Percentiles rank a stretch among this genome's conserved stretches.
Conservation (phyloP, 2,888 invertebrate genomes). For the Cryptus armator region DNA sequence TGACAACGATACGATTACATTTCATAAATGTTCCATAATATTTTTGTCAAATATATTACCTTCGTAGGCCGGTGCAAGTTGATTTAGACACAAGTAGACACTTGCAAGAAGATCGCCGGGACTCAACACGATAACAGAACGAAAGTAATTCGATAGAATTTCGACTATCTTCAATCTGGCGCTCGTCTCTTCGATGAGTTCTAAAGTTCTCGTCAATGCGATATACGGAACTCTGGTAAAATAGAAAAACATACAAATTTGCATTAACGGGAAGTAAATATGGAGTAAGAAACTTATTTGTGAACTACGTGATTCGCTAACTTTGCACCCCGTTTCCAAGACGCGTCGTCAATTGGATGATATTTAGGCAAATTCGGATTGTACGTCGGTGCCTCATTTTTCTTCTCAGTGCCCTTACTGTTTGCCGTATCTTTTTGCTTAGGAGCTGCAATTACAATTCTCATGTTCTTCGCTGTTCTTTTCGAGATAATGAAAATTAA, state of each 20-base stretch:
- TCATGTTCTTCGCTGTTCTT: background rate
- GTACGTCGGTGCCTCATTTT: constrained; percentile 86
- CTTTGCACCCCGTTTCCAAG: constrained; percentile 91
- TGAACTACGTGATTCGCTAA: constrained; percentile 80
- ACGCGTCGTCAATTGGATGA: constrained; percentile 93
- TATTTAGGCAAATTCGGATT: constrained; percentile 91
- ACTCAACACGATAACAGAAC: constrained; percentile 95
- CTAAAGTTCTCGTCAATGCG: constrained; percentile 95
- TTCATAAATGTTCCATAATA: background rate
- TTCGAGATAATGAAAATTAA: constrained; percentile 4
- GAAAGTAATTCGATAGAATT: constrained; percentile 95
- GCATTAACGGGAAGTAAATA: background rate
- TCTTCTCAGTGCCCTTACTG: constrained; percentile 67
- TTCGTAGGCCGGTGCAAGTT: constrained; percentile 97
- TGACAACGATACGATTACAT: constrained; percentile 72
- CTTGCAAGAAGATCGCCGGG: constrained; percentile 96
- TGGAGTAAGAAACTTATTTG: background rate
- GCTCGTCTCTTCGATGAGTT: constrained; percentile 94
- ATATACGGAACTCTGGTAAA: constrained; percentile 93
- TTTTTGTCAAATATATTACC: constrained; percentile 85
- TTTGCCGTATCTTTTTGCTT: constrained; percentile 72
- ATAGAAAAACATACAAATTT: constrained; percentile 23
- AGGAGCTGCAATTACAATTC: constrained; percentile 65
- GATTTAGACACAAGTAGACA: constrained; percentile 98
- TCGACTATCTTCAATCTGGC: constrained; percentile 96